Conservation (phyloP, 2,113 vertebrate species). For the Triplophysa tibetana region DNA sequence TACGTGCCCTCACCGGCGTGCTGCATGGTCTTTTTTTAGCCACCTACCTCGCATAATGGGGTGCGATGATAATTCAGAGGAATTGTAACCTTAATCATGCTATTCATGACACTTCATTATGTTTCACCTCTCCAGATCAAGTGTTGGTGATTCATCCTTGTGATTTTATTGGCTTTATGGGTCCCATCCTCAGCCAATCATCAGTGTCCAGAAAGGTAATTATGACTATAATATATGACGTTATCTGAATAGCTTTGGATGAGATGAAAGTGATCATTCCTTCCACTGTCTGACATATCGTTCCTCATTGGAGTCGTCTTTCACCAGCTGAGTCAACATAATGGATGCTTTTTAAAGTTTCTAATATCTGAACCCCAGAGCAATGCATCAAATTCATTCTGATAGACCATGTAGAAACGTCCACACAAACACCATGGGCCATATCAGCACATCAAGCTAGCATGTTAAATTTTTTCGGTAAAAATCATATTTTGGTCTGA, state of each 20-base stretch:
- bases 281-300: slow-evolving; percentile 29
- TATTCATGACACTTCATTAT: slow-evolving; percentile 15
- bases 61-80: slow-evolving; percentile 1
- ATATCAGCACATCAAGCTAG: slow-evolving; percentile 23
- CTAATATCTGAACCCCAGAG: slow-evolving; percentile 38
- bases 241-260: slow-evolving; percentile 18
- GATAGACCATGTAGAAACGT: slow-evolving; percentile 28
- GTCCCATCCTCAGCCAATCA: slow-evolving; percentile 6
- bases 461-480: slow-evolving; percentile 31
- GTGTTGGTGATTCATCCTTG: not conserved
- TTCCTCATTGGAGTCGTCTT: not conserved
- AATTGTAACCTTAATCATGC: slow-evolving; percentile 22
- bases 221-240: slow-evolving; percentile 15
- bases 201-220: not conserved
- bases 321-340: slow-evolving; percentile 24
- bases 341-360: slow-evolving; percentile 48
- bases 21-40: slow-evolving; percentile 21
- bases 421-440: slow-evolving; percentile 26
- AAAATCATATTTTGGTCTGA: slow-evolving; percentile 4
- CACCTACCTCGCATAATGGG: slow-evolving; percentile 11
- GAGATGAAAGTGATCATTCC: slow-evolving; percentile 11
- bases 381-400: slow-evolving; percentile 43
- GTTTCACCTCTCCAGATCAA: not conserved
- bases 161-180: not conserved
- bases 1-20: not conserved